Base-by-base conservation (phyloP, 2,113 vertebrate genomes). In the Stegostoma tigrinum region DNA sequence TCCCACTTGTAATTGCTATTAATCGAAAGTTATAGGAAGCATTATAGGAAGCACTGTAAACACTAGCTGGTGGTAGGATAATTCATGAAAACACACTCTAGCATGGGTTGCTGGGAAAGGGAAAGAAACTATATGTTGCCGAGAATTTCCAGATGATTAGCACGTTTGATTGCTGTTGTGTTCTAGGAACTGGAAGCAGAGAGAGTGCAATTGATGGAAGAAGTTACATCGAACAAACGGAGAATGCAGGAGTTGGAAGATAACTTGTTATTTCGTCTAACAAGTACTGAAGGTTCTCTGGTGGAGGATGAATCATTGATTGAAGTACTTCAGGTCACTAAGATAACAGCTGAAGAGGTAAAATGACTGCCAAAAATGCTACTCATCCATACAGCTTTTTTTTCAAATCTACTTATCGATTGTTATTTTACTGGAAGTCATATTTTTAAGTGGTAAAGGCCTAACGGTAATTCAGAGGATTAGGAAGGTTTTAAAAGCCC, bases 181-280 rank as follows among this genome's bases (percentile, higher is more conserved):
- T 67, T 15, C 42, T 95, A 98, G 98, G 98, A 98, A 96, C 96
- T 98, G 96, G 98, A 98, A 96, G 97, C 97, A 1, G 98, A 98
- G 97, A 97, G 98, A 95, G 97, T 98, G 42, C 97, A 97, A 96
- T 96, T 98, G 90, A 96, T 98, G 97, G 97, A 98, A 97, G 97
- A 98, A 96, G 98, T 98, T 95, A 98, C 97, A 1, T 97, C 96
- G 90, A 98, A 98, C 97, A 98, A 98, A 96, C 97, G 97, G 96
- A 98, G 97, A 97, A 98, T 98, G 98, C 97, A 98, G 97, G 98
- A 98, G 75, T 97, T 98, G 96, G 98, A 98, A 96, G 97, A 98
- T 95, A 98, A 97, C 96, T 96, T 98, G 38, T 97, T 98, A n/a
- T 97, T 97, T 96, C 97, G 96, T 93, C 97, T 98, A 95, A 98